Base-by-base conservation (phyloP, 2,113 vertebrate genomes). In the Sebastes schlegelii region DNA sequence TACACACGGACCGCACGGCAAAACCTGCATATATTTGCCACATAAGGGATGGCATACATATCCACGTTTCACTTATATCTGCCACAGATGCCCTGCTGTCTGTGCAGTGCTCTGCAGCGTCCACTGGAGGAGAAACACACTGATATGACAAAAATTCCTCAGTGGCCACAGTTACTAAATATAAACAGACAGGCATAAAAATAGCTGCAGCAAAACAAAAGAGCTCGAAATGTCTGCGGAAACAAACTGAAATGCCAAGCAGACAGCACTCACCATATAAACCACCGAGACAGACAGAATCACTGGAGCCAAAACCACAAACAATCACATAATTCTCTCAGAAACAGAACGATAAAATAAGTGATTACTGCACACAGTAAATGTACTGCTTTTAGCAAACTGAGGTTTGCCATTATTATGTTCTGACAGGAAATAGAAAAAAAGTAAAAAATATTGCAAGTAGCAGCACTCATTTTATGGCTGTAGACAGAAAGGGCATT, bases 111-210 rank as follows among this genome's bases (percentile, higher is more conserved):
- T 72, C 67, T 8, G 43, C 69, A 23, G 74, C 51, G 89, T 83
- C 85, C 79, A 82, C 79, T 52, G 66, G 61, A 78, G 82, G 79
- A 91, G 70, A 86, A 84, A 79, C 80, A 61, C 34, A 72, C 26
- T 45, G 69, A 80, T 65, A 82, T 70, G 69, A 86, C 87, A 79
- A 85, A 88, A 86, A 89, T 62, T 77, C 86, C 82, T 88, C 54
- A 16, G 84, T 80, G 88, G 80, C 77, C 74, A 17, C 23, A 51
- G 71, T 80, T 84, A 48, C 91, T 94, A 94, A 91, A 93, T 91
- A 89, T 90, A 94, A 89, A 85, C 85, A 75, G 84, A 87, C 84
- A 85, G 74, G 58, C 40, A 34, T 84, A 89, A 88, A 93, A 91
- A 91, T 91, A 93, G 87, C 66, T 26, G 67, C 82, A 48, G 65